phyloP scores from a whole-genome alignment of 2,797 vertebrate species.

The Esox masquinongy region DNA sequence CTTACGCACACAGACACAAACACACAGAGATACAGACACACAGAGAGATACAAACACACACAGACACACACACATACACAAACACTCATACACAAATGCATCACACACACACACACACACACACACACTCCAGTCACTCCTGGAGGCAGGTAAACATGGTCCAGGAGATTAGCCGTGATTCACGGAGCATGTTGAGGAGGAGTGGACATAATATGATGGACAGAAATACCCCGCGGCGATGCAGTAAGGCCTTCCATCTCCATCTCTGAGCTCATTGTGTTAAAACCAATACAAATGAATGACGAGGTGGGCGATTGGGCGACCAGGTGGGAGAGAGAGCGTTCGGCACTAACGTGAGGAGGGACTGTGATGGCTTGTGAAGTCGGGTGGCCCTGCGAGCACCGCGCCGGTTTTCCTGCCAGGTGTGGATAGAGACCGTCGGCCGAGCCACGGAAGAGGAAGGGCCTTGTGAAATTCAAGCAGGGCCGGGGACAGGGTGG shows the following conservation, averaged over 20 bases:
- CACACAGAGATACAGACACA: neutral
- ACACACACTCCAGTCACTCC: neutral
- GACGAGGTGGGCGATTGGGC: slow-evolving; percentile 31
- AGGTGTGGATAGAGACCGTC: neutral
- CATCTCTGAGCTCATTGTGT: neutral
- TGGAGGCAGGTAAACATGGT: slow-evolving; percentile 10
- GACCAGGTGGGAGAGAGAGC: slow-evolving; percentile 28
- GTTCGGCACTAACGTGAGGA: slow-evolving; percentile 31
- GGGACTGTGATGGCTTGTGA: slow-evolving; percentile 50
- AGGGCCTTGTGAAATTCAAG: slow-evolving; percentile 44
- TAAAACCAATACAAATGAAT: slow-evolving; percentile 1
- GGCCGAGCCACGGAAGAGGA: neutral
- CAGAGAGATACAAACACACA: neutral
- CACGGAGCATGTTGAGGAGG: slow-evolving; percentile 2
- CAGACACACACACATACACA: neutral
- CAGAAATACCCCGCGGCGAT: slow-evolving; percentile 7
- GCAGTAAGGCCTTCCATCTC: neutral
- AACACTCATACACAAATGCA: neutral
- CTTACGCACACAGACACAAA: no score
- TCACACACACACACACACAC: neutral
- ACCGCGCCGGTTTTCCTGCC: slow-evolving; percentile 27
- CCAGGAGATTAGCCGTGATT: slow-evolving; percentile 19
- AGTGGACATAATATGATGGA: slow-evolving; percentile 16
- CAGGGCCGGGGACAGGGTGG: neutral
- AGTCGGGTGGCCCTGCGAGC: slow-evolving; percentile 44